phyloP scores from a whole-genome alignment of 2,797 vertebrate species.

The Chaunax sp. region DNA sequence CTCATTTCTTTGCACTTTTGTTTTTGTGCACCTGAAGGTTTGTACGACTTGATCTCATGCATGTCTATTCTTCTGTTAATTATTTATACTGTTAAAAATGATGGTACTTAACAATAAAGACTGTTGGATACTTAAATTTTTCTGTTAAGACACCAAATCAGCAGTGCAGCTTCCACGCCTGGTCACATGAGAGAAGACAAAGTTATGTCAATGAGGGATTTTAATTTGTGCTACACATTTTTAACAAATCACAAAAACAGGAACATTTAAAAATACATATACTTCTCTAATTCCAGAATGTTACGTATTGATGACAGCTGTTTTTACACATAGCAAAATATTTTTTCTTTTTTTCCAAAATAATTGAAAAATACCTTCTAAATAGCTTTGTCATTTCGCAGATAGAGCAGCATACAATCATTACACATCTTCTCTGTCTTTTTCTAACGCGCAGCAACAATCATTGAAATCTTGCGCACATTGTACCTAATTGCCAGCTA shows the following conservation, averaged over 20 bases:
- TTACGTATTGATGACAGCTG: constrained; percentile 75
- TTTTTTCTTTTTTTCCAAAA: constrained; percentile 71
- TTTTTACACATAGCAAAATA: constrained; percentile 78
- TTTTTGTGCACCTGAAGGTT: constrained; percentile 53
- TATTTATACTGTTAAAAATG: constrained; percentile 69
- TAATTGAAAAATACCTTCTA: constrained; percentile 71
- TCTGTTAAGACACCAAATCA: background rate
- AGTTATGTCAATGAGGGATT: constrained; percentile 73
- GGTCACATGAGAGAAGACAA: constrained; percentile 17
- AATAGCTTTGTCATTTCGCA: constrained; percentile 80
- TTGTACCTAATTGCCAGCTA: constrained; percentile 68
- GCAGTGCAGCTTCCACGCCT: background rate
- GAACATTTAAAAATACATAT: constrained; percentile 82
- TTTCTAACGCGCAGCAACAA: constrained; percentile 74
- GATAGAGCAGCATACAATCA: constrained; percentile 80
- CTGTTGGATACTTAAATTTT: constrained; percentile 47
- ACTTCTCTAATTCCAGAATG: constrained; percentile 80
- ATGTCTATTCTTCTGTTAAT: constrained; percentile 57
- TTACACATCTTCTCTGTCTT: constrained; percentile 56
- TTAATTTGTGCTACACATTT: constrained; percentile 82
- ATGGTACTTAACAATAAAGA: constrained; percentile 66
- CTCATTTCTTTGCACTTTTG: constrained; percentile 38
- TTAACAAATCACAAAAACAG: constrained; percentile 81
- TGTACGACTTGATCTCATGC: constrained; percentile 56
- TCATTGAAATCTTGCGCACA: constrained; percentile 66